Evolutionary conservation across 2,888 invertebrate genomes (phyloP).

Genomic region (Allolobophora icterica): DNA sequence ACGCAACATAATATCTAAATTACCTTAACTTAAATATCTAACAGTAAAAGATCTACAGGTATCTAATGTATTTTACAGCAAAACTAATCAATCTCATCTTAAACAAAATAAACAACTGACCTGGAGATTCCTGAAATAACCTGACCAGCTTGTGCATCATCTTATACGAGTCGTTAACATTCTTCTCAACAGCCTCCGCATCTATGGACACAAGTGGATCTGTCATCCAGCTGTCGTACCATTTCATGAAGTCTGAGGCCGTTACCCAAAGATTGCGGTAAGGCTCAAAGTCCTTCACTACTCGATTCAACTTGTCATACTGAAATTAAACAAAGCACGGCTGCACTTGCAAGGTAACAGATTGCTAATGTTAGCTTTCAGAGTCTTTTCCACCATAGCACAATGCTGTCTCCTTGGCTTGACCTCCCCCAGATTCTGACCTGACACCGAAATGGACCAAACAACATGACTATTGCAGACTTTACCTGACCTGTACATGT

Average conservation of each 20-base stretch:
- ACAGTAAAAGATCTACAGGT: not conserved
- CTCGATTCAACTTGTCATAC: constrained; percentile 74
- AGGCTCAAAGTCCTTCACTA: constrained; percentile 85
- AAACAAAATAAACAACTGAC: constrained; percentile 51
- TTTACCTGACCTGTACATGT: too few species aligned
- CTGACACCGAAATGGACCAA: too few species aligned
- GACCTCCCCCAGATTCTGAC: too few species aligned
- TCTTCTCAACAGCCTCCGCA: constrained; percentile 74
- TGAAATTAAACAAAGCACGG: constrained; percentile 43
- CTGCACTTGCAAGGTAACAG: not conserved
- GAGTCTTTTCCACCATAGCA: not conserved
- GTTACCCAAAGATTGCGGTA: constrained; percentile 80
- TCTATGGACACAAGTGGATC: constrained; percentile 82
- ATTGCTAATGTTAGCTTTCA: not conserved
- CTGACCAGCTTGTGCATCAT: constrained; percentile 75
- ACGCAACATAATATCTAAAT: not conserved
- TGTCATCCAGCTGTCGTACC: constrained; percentile 80
- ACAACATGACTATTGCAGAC: too few species aligned
- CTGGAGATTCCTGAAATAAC: constrained; percentile 70
- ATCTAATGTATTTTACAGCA: not conserved
- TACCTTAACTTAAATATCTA: not conserved
- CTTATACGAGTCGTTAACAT: constrained; percentile 73
- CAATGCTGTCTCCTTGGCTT: too few species aligned
- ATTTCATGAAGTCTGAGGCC: constrained; percentile 80
- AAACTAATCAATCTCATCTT: not conserved